A percentile compares a stretch with the other conserved stretches of the same genome.
These are phyloP conservation scores for Stomorhina lunata DNA, from an alignment of 2,888 invertebrate genomes.

Conservation along the genomic window DNA sequence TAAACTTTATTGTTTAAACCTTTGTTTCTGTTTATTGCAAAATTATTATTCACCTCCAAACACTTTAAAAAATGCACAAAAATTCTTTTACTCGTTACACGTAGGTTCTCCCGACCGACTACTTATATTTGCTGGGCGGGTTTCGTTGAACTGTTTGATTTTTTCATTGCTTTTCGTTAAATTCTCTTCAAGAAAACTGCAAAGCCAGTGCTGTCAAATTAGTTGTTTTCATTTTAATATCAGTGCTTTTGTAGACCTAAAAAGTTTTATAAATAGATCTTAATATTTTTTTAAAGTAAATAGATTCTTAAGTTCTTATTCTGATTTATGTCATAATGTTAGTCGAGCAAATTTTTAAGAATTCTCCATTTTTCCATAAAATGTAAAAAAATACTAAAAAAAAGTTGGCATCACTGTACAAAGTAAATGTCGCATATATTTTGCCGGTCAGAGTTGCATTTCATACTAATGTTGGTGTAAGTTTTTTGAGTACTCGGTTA, in stretches of 20 bases:
- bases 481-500: background rate
- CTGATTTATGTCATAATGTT: too few species aligned
- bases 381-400: too few species aligned
- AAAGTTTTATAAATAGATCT: too few species aligned
- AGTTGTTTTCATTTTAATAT: too few species aligned
- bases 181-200: constrained; percentile 34
- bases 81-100: constrained; percentile 62
- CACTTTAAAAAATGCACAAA: constrained; percentile 59
- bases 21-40: constrained; percentile 17
- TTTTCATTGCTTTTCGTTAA: constrained; percentile 42
- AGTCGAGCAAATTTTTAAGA: too few species aligned
- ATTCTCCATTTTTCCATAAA: too few species aligned
- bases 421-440: background rate
- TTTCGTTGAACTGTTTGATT: constrained; percentile 68
- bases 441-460: constrained; percentile 53
- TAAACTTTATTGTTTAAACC: background rate
- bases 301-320: too few species aligned
- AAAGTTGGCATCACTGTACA: too few species aligned
- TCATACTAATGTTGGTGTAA: background rate
- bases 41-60: constrained; percentile 49
- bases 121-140: constrained; percentile 69
- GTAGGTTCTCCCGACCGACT: constrained; percentile 57
- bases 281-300: too few species aligned
- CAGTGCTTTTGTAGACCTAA: too few species aligned
- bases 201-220: constrained; percentile 51